Evolutionary conservation across 2,888 invertebrate species (phyloP).

Genomic region (Aplocera efformata): DNA sequence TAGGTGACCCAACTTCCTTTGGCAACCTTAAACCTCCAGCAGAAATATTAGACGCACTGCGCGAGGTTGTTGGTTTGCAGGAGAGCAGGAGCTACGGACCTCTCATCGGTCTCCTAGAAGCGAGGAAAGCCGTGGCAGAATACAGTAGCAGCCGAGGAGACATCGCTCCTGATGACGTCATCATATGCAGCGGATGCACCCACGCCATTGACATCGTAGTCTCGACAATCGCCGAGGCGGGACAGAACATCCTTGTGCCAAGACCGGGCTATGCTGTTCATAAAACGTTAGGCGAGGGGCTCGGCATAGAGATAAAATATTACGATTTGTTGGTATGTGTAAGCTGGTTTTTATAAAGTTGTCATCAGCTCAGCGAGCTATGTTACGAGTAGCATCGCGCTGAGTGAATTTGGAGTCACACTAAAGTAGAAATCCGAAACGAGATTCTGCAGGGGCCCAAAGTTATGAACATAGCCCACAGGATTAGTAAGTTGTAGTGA

Average conservation of each 20-base stretch:
- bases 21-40: constrained; percentile 92
- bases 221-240: constrained; percentile 90
- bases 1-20: constrained; percentile 97
- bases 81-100: constrained; percentile 93
- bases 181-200: constrained; percentile 96
- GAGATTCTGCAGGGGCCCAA: too few relatives aligned
- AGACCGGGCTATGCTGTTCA: constrained; percentile 96
- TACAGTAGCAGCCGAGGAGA: constrained; percentile 86
- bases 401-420: too few relatives aligned
- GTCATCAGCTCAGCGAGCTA: too few relatives aligned
- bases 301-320: constrained; percentile 87
- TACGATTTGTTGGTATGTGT: constrained; percentile 84
- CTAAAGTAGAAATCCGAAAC: too few relatives aligned
- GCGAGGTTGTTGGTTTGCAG: constrained; percentile 83
- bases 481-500: too few relatives aligned
- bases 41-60: constrained; percentile 88
- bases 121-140: constrained; percentile 91
- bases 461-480: too few relatives aligned
- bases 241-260: constrained; percentile 96
- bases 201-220: constrained; percentile 96
- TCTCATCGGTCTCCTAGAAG: constrained; percentile 86
- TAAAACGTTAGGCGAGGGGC: constrained; percentile 90
- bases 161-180: constrained; percentile 84
- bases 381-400: too few relatives aligned
- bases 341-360: too few relatives aligned